Evolutionary conservation across 1,140 invertebrate species (phyloP).

Genomic region (Macrotrachela quadricornifera): DNA sequence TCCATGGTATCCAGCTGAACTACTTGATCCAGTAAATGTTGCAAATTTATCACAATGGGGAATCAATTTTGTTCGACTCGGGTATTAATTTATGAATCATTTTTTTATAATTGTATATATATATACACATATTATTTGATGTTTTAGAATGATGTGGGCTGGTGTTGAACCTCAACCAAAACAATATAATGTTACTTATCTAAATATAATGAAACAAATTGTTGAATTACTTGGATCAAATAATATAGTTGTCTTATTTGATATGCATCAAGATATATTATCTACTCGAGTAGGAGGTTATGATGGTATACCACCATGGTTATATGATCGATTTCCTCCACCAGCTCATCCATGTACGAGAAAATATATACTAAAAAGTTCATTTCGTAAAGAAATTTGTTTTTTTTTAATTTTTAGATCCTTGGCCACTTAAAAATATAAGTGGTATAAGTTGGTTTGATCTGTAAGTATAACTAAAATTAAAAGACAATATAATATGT

Average conservation of each 20-base stretch:
- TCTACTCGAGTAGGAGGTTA: conserved; percentile 4
- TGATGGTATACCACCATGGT: conserved; percentile 11
- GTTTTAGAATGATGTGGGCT: conserved; percentile 6
- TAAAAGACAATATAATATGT: too few relatives aligned
- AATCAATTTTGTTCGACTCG: conserved; percentile 2
- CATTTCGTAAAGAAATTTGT: too few relatives aligned
- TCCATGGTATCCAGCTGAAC: conserved; percentile 14
- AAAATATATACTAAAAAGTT: too few relatives aligned
- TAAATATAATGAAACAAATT: conserved; percentile 1
- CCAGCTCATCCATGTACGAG: conserved; percentile 9
- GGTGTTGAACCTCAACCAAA: conserved; percentile 1
- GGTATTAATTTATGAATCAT: too few relatives aligned
- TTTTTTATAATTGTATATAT: too few relatives aligned
- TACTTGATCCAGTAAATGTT: conserved; percentile 9
- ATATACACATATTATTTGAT: too few relatives aligned
- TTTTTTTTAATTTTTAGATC: too few relatives aligned
- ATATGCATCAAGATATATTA: conserved; percentile 8
- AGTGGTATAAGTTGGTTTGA: conserved; percentile 1
- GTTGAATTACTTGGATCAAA: not conserved
- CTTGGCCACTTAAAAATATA: conserved; percentile 13
- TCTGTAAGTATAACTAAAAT: too few relatives aligned
- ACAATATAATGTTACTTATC: not conserved
- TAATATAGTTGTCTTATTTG: conserved; percentile 2
- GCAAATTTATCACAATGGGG: conserved; percentile 6
- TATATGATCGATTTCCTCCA: conserved; percentile 11